A percentile compares a stretch with the other conserved stretches of the same genome.
Conservation (phyloP, 2,797 vertebrate species). For the Cirrhinus mrigala region DNA sequence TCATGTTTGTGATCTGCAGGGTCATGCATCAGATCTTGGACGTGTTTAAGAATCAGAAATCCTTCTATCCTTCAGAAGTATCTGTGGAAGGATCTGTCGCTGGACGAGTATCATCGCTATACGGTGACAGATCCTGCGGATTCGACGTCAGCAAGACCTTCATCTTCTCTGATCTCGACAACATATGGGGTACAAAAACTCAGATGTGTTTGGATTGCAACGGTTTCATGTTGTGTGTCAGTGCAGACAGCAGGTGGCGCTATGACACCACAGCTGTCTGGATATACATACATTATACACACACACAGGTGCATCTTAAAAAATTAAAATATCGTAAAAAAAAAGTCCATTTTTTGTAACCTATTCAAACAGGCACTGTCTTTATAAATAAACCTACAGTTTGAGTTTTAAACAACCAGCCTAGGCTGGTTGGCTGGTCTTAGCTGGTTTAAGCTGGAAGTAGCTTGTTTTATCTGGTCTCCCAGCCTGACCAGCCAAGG, state of each 20-base stretch:
- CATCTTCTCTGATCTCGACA: constrained; percentile 95
- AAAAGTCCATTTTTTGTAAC: too few relatives aligned
- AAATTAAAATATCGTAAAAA: too few relatives aligned
- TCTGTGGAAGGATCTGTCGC: constrained; percentile 94
- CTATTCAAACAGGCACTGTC: too few relatives aligned
- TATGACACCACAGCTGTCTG: background rate
- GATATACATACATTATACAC: too few relatives aligned
- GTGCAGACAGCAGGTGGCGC: background rate
- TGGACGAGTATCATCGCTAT: constrained; percentile 88
- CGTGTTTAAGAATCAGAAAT: constrained; percentile 90
- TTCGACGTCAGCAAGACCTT: constrained; percentile 97
- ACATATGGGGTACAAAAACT: constrained; percentile 88
- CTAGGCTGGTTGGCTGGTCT: too few relatives aligned
- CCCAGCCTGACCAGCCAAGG: too few relatives aligned
- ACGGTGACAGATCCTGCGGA: constrained; percentile 91
- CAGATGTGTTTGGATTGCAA: background rate
- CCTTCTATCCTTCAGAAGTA: constrained; percentile 96
- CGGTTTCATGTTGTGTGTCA: background rate
- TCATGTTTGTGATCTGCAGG: constrained; percentile 72
- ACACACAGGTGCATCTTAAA: too few relatives aligned
- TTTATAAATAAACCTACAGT: too few relatives aligned
- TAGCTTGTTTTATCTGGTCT: too few relatives aligned
- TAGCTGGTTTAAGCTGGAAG: too few relatives aligned
- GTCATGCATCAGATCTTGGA: constrained; percentile 96
- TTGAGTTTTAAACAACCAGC: too few relatives aligned